Evolutionary conservation across 2,113 vertebrate species (phyloP).

Genomic region (Arothron firmamentum): DNA sequence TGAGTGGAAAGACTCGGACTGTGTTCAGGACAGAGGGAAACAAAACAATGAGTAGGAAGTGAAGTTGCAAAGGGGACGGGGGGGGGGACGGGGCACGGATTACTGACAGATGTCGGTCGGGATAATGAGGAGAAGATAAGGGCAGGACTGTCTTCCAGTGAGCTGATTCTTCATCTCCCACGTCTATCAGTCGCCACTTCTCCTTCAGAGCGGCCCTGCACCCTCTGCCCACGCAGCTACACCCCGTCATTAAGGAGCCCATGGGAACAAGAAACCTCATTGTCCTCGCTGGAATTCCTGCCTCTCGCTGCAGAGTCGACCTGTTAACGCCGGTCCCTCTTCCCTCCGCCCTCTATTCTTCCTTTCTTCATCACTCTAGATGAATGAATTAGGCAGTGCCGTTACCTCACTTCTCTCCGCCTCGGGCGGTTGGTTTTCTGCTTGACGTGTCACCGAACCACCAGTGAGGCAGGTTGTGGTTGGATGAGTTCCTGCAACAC

Average conservation of each 20-base stretch:
- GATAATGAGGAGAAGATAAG: conserved; percentile 63
- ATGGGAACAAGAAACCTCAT: conserved; percentile 72
- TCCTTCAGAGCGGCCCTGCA: conserved; percentile 39
- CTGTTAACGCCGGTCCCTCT: conserved; percentile 70
- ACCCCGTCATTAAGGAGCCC: conserved; percentile 69
- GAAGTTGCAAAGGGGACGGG: conserved; percentile 54
- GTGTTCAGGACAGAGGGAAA: conserved; percentile 12
- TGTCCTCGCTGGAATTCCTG: conserved; percentile 67
- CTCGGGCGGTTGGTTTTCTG: conserved; percentile 38
- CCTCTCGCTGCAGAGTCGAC: conserved; percentile 61
- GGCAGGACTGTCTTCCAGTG: conserved; percentile 54
- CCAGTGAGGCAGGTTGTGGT: conserved; percentile 48
- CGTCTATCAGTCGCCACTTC: conserved; percentile 63
- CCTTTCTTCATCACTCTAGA: conserved; percentile 44
- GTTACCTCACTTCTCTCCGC: conserved; percentile 49
- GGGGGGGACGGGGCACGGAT: conserved; percentile 36
- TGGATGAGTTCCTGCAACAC: conserved; percentile 33
- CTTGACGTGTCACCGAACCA: conserved; percentile 51
- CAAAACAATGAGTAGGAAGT: conserved; percentile 55
- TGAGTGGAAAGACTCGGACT: neutral
- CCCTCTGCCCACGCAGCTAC: conserved; percentile 59
- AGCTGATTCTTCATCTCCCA: conserved; percentile 63
- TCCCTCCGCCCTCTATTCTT: conserved; percentile 64
- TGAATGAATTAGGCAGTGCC: conserved; percentile 53
- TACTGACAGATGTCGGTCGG: conserved; percentile 63